Evolutionary conservation across 2,888 invertebrate genomes (phyloP), one percentile per base, ranked within the genome.

Genomic region (Mellilla xanthometata): DNA sequence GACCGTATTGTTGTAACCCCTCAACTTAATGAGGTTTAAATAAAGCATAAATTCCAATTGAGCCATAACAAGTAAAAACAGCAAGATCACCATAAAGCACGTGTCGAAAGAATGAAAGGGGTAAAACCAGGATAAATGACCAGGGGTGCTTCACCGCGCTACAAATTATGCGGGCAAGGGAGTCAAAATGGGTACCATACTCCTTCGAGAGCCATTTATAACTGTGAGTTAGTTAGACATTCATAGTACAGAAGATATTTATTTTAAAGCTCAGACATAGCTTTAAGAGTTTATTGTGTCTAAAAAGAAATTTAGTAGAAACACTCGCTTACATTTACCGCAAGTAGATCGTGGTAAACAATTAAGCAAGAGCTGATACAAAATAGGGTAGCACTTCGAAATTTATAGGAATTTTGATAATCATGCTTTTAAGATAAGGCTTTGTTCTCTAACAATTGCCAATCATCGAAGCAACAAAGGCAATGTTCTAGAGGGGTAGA

Each of bases 131-230:
- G 56, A 75, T 72, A 72, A 70, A 72, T 64, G 63, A 68, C 68
- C 68, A 63, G 66, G 68, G 68, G 62, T 53, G 61, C 56, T 62
- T 57, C 55, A 54, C 56, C 60, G 46, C 51, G 56, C 61, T 65
- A 66, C 68, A 71, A 77, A 76, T 76, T 72, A 70, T 69, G 63
- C 60, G 64, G 63, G 63, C 58, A 49, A 58, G 64, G 48, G 61
- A 62, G 62, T 54, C 56, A 64, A 67, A 72, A 72, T 63, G 59
- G 63, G 60, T 50, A 58, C 58, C 28, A 43, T 46, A 42, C 47
- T 58, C 55, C 58, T 62, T 53, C 41, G 56, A 52, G 60, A 57
- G 53, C 56, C 50, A 60, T 55, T 50, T 56, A 23, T 9, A 49
- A 61, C 15, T 19, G 15, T 6, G 6, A n/a, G n/a, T n/a, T n/a